Evolutionary conservation across 2,797 vertebrate genomes (phyloP), one percentile per base, ranked within the genome.

Genomic region (Squalus acanthias): DNA sequence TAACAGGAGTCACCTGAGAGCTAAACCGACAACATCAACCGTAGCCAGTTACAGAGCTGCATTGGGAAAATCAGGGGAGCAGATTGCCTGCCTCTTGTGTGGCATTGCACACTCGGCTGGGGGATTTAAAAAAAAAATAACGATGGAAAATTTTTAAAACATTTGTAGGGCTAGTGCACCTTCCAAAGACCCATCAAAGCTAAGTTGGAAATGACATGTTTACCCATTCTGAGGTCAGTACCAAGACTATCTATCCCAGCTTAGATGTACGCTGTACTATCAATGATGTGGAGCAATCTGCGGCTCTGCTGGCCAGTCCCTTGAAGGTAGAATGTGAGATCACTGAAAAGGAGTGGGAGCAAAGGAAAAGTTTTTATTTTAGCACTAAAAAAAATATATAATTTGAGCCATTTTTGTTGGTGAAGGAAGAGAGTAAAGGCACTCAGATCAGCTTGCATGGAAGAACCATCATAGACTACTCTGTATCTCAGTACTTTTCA

Each of bases 391-490:
- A 26, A 46, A 69, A 67, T 46, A 12, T 57, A 57, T 57, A 57
- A n/a, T 70, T 95, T 50, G 20, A 50, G 22, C 92, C 67, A 24
- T 50, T 70, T 95, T 46, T 95, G 39, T 24, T 74, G 26, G 0
- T 93, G 65, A 69, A 93, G 17, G n/a, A 69, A 95, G 26, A 7
- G 70, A 95, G 26, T 70, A 65, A 69, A 39, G 91, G 4, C n/a
- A 93, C 70, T 74, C 94, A n/a, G 93, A 95, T 95, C 29, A 95
- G 26, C 70, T 95, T 95, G 94, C 53, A 33, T 63, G 69, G 94
- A 74, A 74, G 70, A 57, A 95, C 46, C 50, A 15, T 6, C 13
- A 72, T 67, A 65, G 33, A 74, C 3, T 95, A 95, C 17, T 85
- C 17, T 85, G 82, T 72, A 33, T 95, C 67, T 65, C 9, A 60